Evolutionary conservation across 2,888 invertebrate genomes (phyloP), one percentile per base, ranked within the genome.

Genomic region (Aricia artaxerxes): DNA sequence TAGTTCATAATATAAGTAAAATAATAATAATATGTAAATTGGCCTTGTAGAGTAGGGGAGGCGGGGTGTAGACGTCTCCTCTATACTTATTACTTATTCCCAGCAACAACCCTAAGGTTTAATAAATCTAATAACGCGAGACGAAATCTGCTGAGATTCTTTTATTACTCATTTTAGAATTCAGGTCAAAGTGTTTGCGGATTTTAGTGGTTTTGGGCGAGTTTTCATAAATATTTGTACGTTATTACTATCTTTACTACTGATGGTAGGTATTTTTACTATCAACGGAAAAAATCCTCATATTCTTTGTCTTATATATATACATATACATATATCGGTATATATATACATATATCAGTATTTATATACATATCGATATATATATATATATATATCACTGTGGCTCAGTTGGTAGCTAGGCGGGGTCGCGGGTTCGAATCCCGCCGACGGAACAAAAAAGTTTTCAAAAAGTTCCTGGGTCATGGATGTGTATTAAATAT

Each of bases 71-170:
- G 64, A 31, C 64, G 4, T 31, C 64, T 11, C 31, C 61, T 61
- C 6, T 61, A 49, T 49, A 31, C 61, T 31, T 69, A 69, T 69
- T 69, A 69, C 31, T 69, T 69, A 69, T 69, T 69, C 64, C 64
- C 64, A 69, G 31, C 64, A 24, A 13, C 31, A 69, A 31, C 64
- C 64, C 11, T 11, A 69, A 24, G 9, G 64, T 13, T 69, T 35
- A 69, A 69, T 69, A 69, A 69, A 69, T 69, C 64, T 69, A 69
- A 69, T 69, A 69, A 69, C 64, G 31, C 64, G 64, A 35, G 31
- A 69, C 64, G 31, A 31, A 69, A 69, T 69, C 64, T 69, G 64
- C 64, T 11, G 64, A 69, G 64, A 69, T 69, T 69, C 13, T 69
- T 69, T 69, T 69, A 69, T 69, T 31, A 35, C 64, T 69, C 64